phyloP scores from a whole-genome alignment of 2,113 vertebrate species.

The Nannospalax galili region DNA sequence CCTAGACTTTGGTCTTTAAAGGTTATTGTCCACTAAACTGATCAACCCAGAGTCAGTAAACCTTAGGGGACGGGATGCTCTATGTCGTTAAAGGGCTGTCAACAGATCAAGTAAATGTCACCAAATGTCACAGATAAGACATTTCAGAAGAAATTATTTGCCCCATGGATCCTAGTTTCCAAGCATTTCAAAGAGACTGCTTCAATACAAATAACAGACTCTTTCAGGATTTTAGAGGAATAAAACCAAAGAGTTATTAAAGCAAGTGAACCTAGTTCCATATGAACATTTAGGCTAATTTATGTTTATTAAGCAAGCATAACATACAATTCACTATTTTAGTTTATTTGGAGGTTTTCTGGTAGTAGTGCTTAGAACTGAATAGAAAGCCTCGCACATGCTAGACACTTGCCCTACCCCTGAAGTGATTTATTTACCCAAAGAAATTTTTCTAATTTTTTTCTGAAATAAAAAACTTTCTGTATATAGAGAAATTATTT shows the following conservation, averaged over 20 bases:
- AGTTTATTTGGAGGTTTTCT: no score
- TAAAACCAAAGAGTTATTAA: not conserved
- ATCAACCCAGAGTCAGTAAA: slow-evolving; percentile 56
- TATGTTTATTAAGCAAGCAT: not conserved
- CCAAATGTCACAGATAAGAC: slow-evolving; percentile 66
- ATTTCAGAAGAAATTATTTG: slow-evolving; percentile 62
- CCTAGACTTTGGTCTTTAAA: slow-evolving; percentile 58
- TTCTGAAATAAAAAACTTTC: slow-evolving; percentile 49
- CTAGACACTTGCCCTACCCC: not conserved
- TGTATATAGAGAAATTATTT: not conserved
- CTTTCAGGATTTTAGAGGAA: not conserved
- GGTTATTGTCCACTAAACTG: slow-evolving; percentile 68
- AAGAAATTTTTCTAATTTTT: slow-evolving; percentile 7
- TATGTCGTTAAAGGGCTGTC: slow-evolving; percentile 45
- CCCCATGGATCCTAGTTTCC: not conserved
- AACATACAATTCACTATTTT: not conserved
- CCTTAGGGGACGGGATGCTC: slow-evolving; percentile 19
- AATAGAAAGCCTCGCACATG: not conserved
- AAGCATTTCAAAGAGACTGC: slow-evolving; percentile 47
- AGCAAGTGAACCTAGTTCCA: slow-evolving; percentile 10
- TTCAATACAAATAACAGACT: slow-evolving; percentile 52
- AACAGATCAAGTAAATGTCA: slow-evolving; percentile 70
- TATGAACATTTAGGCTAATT: not conserved
- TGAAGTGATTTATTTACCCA: slow-evolving; percentile 6
- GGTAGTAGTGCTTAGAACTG: no score